Percentiles rank a stretch among this genome's conserved stretches.
Conservation (phyloP, 2,888 invertebrate species). For the Eupeodes latifasciatus region DNA sequence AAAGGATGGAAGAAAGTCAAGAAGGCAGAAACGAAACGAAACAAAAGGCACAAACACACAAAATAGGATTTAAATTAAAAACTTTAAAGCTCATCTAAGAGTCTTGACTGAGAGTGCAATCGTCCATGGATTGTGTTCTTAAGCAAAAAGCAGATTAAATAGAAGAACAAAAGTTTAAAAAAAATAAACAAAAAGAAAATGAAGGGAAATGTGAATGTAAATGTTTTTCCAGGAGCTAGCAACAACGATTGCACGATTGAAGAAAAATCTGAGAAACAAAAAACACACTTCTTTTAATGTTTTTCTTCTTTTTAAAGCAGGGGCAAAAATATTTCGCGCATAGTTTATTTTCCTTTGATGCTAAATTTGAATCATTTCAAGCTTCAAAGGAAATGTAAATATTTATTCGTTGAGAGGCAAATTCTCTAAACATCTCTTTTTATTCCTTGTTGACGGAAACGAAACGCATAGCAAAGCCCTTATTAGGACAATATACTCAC, state of each 20-base stretch:
- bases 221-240: neutral
- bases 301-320: neutral
- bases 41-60: neutral
- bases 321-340: neutral
- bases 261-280: neutral
- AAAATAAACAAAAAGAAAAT: neutral
- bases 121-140: neutral
- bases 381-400: conserved; percentile 10
- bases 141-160: neutral
- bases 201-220: neutral
- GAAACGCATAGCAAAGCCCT: neutral
- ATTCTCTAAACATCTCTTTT: neutral
- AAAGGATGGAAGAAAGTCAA: neutral
- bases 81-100: neutral
- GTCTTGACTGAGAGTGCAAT: neutral
- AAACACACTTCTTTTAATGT: neutral
- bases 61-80: conserved; percentile 23
- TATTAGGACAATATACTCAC: neutral
- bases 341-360: conserved; percentile 18
- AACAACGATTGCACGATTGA: neutral
- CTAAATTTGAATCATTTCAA: neutral
- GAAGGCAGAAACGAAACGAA: neutral
- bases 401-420: neutral
- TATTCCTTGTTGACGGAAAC: neutral
- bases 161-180: neutral